Base-by-base conservation (phyloP, 2,797 vertebrate genomes). In the Trachops cirrhosus region DNA sequence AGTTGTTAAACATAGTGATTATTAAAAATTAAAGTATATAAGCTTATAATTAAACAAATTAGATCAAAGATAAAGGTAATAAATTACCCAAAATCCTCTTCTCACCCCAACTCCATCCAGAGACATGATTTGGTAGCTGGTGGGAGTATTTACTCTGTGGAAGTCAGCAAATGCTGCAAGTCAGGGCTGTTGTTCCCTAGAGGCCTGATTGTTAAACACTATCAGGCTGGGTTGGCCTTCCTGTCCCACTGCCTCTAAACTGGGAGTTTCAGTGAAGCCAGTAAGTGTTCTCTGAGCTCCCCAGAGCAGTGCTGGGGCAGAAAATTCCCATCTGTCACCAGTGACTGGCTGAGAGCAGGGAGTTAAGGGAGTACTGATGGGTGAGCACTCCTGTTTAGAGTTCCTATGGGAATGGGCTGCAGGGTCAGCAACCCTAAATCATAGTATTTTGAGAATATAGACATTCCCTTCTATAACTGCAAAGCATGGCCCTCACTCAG, bases 331-430 rank as follows among this genome's bases (percentile, higher is more conserved):
- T 91, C 80, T 77, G 93, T 93, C 94, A 80, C 70, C 37, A 54
- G 80, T 1, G 16, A 75, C 48, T 67, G 50, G 71, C 39, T 85
- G 68, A 74, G 75, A 93, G 87, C 46, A n/a, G n/a, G 32, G 68
- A 80, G 50, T 93, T 74, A 39, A 22, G 59, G 91, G 86, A 86
- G 46, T 64, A 50, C 86, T 70, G 89, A 77, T 89, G 75, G 79
- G 78, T 75, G 86, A 87, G 83, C 57, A 34, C 83, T 97, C 95
- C 71, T 59, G 59, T 84, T 89, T 75, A 41, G 71, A 89, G 54
- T 82, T 96, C 89, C 80, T 85, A 21, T 67, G 93, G 89, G 93
- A 92, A 95, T 92, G 71, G 46, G 57, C 82, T 90, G 77, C 8
- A 0, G 62, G 83, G 90, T 89, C 68, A 84, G 86, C 87, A 64